A percentile compares a stretch with the other conserved stretches of the same genome.
Conservation (phyloP, 2,797 vertebrate species). For the Acipenser oxyrinchus region DNA sequence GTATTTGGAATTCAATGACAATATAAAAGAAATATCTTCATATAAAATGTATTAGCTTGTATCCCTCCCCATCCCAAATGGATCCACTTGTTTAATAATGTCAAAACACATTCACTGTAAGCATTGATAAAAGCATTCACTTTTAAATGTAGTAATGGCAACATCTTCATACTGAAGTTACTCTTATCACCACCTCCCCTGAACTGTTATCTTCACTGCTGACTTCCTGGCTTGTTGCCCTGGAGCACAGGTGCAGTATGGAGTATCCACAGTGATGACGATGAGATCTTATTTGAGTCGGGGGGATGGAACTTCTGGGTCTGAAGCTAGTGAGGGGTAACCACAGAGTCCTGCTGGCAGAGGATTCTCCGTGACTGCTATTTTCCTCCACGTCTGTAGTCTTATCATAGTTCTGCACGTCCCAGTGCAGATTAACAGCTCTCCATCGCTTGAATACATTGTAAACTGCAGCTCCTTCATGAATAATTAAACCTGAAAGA, state of each 20-base stretch:
- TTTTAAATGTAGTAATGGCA: conserved; percentile 18
- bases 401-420: conserved; percentile 86
- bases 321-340: conserved; percentile 62
- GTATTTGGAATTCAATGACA: conserved; percentile 63
- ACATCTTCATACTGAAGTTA: conserved; percentile 71
- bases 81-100: not conserved
- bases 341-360: conserved; percentile 66
- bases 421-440: conserved; percentile 87
- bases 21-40: conserved; percentile 52
- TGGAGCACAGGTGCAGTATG: conserved; percentile 61
- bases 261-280: conserved; percentile 66
- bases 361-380: conserved; percentile 56
- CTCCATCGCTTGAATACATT: conserved; percentile 86
- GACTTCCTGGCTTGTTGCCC: conserved; percentile 58
- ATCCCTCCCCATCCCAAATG: conserved; percentile 3
- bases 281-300: conserved; percentile 63
- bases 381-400: conserved; percentile 78
- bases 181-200: conserved; percentile 79
- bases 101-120: not conserved
- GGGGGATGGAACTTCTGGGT: conserved; percentile 61
- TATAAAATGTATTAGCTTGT: conserved; percentile 14
- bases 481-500: conserved; percentile 75
- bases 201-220: conserved; percentile 63
- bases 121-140: conserved; percentile 7
- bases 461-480: conserved; percentile 86